Conservation (phyloP, 2,113 vertebrate species). For the Synodontis membranacea region DNA sequence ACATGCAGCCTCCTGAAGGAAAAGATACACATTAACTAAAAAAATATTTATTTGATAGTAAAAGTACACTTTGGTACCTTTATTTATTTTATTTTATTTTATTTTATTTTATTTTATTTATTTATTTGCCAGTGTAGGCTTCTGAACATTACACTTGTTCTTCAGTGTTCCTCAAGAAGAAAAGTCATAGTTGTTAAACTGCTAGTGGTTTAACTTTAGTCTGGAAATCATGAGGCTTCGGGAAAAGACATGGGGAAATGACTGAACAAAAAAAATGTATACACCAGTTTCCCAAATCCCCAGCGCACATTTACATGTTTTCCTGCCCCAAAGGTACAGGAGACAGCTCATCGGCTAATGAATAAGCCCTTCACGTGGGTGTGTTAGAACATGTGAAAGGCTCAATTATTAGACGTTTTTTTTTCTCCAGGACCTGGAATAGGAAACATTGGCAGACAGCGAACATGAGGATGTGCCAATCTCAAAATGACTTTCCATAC, state of each 20-base stretch:
- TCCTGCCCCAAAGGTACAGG: constrained; percentile 8
- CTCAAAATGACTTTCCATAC: not conserved
- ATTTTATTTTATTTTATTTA: too few relatives aligned
- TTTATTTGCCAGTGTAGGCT: not conserved
- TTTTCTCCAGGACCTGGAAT: constrained; percentile 12
- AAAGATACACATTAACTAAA: not conserved
- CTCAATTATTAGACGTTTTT: not conserved
- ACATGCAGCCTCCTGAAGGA: not conserved
- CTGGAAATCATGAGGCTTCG: not conserved
- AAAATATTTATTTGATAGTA: not conserved
- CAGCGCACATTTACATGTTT: not conserved
- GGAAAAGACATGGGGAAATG: not conserved
- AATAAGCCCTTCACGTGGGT: not conserved
- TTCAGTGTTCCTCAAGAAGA: not conserved
- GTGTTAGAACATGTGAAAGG: constrained; percentile 8
- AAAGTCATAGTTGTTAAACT: not conserved
- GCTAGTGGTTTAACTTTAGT: not conserved
- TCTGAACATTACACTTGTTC: not conserved
- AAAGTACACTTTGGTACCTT: not conserved
- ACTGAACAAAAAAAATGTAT: not conserved
- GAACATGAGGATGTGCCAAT: not conserved
- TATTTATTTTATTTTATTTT: too few relatives aligned
- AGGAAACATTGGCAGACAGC: constrained; percentile 13
- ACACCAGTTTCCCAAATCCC: not conserved
- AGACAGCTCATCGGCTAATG: constrained; percentile 8